Base-by-base conservation (phyloP, 2,888 invertebrate genomes). In the Tethea ocularis region DNA sequence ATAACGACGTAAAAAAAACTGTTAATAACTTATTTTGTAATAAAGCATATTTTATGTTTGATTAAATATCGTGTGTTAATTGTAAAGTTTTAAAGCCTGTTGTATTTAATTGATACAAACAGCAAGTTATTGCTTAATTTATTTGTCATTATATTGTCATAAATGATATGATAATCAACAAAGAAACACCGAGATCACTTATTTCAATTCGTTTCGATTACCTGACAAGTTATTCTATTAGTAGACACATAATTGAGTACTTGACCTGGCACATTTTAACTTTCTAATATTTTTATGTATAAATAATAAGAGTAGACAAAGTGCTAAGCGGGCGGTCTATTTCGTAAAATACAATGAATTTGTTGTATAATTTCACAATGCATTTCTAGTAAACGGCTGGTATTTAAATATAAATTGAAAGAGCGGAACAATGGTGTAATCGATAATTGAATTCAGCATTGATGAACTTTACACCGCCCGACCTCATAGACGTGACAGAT, bases 381-480 rank as follows among this genome's bases (percentile, higher is more conserved):
- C 85, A 85, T 88, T 91, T 90, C 88, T 90, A 77, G 89, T 91
- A 91, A 92, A 91, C 82, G 89, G 76, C 76, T 92, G 92, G 87
- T 93, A 93, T 93, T 93, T 93, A 92, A 92, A 92, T 93, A 91
- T 92, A 90, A 91, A 91, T 90, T 90, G 91, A 91, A 89, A 89
- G 91, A 89, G 84, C 87, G 82, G 86, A 91, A 89, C 92, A 93
- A 93, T 93, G 89, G 90, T 89, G 92, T 91, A 92, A 92, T 91
- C 91, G 92, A 87, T 92, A 93, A 93, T 93, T 93, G 92, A 93
- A 93, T 93, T 92, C 91, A 91, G 88, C 87, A 89, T 88, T 93
- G 93, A 92, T 93, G 93, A 93, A 92, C 93, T 93, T 92, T 93
- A 93, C 89, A 91, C 91, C 88, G 86, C 68, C 84, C 91, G 90